Percentiles rank a stretch among this genome's conserved stretches.
Conservation (phyloP, 2,797 vertebrate species). For the Pantherophis alleghaniensis region DNA sequence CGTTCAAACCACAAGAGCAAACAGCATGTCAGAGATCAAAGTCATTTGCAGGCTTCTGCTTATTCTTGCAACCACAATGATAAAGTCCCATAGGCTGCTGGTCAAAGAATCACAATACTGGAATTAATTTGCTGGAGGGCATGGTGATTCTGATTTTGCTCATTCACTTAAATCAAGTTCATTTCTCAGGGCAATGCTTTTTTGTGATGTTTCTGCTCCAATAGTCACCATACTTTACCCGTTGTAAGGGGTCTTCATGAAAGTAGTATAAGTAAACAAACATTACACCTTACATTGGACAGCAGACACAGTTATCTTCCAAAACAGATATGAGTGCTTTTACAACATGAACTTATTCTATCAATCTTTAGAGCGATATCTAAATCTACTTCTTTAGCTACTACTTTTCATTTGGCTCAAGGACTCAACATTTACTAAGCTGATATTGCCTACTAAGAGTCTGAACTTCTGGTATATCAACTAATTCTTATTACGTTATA, state of each 20-base stretch:
- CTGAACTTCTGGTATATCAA: not conserved
- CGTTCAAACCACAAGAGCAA: constrained; percentile 33
- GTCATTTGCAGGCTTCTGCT: constrained; percentile 45
- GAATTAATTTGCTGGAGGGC: constrained; percentile 46
- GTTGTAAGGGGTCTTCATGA: constrained; percentile 32
- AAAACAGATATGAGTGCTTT: not conserved
- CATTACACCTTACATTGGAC: constrained; percentile 1
- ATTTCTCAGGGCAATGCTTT: constrained; percentile 45
- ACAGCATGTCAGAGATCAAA: constrained; percentile 39
- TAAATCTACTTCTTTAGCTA: not conserved
- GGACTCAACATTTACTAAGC: not conserved
- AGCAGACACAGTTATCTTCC: not conserved
- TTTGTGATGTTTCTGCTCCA: constrained; percentile 45
- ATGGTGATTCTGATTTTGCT: constrained; percentile 25
- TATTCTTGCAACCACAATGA: constrained; percentile 38
- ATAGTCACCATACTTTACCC: constrained; percentile 23
- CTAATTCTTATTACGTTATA: not conserved
- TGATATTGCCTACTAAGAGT: not conserved
- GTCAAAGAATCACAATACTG: constrained; percentile 27
- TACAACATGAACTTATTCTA: not conserved
- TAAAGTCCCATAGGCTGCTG: constrained; percentile 14
- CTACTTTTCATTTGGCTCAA: too few relatives aligned
- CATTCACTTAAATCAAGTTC: constrained; percentile 45
- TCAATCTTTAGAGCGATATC: not conserved
- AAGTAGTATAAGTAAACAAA: constrained; percentile 8